Evolutionary conservation across 2,113 vertebrate species (phyloP).

Genomic region (Phalacrocorax brasilianus): DNA sequence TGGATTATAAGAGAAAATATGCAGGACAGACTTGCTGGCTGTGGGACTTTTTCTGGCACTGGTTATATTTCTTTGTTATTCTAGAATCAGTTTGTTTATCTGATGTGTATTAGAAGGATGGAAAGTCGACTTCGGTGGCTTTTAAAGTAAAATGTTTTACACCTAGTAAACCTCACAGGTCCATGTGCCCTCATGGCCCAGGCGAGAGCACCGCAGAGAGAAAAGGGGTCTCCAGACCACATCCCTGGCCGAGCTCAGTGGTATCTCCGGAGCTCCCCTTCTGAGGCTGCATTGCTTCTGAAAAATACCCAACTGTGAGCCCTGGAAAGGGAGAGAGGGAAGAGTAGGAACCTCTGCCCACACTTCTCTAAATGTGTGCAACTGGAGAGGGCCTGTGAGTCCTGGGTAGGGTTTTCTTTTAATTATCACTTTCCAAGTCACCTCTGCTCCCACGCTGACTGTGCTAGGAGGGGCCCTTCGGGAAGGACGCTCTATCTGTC

Average conservation of each 20-base stretch:
- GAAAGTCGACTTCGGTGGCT: background rate
- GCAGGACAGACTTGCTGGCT: slow-evolving; percentile 8
- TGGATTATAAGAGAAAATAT: slow-evolving; percentile 34
- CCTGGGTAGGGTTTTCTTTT: background rate
- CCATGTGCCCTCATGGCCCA: background rate
- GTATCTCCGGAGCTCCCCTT: background rate
- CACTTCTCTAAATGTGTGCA: background rate
- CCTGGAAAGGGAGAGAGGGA: background rate
- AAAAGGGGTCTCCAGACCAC: background rate
- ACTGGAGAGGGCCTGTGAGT: background rate
- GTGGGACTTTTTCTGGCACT: slow-evolving; percentile 7
- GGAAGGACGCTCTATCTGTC: background rate
- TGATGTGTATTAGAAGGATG: background rate
- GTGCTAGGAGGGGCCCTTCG: slow-evolving; percentile 1
- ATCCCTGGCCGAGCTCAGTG: background rate
- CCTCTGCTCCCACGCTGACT: background rate
- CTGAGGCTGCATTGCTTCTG: background rate
- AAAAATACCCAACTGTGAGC: background rate
- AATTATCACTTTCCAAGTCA: slow-evolving; percentile 44
- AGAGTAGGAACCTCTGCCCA: background rate
- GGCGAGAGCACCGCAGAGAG: fast-evolving
- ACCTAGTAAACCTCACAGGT: background rate
- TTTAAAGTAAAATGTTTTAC: background rate
- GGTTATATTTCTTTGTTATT: slow-evolving; percentile 42
- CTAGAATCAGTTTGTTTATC: background rate